Evolutionary conservation across 2,888 invertebrate species (phyloP), one percentile per base, ranked within the genome.

Genomic region (Melieria crassipennis): DNA sequence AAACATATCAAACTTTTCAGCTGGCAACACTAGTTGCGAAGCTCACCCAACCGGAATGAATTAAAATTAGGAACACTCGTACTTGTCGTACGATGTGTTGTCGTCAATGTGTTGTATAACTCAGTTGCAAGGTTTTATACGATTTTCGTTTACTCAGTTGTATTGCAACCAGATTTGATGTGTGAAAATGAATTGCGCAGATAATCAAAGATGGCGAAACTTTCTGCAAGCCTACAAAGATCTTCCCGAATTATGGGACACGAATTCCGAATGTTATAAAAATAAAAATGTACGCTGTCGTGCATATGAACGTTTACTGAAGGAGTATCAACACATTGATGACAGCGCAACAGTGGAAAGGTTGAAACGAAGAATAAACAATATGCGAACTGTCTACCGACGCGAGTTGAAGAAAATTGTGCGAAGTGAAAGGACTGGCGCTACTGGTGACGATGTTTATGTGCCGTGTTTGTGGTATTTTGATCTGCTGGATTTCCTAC

Each of bases 311-410:
- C 45, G 60, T 48, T 60, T 68, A 50, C 47, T 7, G 60, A 61
- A 60, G 42, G 60, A 48, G 48, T 68, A 60, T 60, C 52, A 13
- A 50, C 61, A 69, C 55, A 69, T 69, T 69, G 69, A 69, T 63
- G 52, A 55, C 43, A 62, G 62, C 46, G 69, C 67, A 42, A 60
- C 67, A 16, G 46, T 60, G 42, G 69, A 69, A 11, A 62, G 11
- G 45, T 13, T 63, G 52, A 69, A 69, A 69, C 50, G 45, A 4
- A 62, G 62, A 55, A 52, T 69, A 4, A 69, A 62, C 52, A 69
- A 69, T 11, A 69, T 62, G 63, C 61, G 57, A 10, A 61, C 50
- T 46, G 55, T 55, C 16, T 60, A 81, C 87, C 75, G 3, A 77
- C 80, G 6, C 56, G 61, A 63, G 69, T 65, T 69, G 58, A 69